phyloP scores from a whole-genome alignment of 1,140 invertebrate genomes.

The Heliconius melpomene region DNA sequence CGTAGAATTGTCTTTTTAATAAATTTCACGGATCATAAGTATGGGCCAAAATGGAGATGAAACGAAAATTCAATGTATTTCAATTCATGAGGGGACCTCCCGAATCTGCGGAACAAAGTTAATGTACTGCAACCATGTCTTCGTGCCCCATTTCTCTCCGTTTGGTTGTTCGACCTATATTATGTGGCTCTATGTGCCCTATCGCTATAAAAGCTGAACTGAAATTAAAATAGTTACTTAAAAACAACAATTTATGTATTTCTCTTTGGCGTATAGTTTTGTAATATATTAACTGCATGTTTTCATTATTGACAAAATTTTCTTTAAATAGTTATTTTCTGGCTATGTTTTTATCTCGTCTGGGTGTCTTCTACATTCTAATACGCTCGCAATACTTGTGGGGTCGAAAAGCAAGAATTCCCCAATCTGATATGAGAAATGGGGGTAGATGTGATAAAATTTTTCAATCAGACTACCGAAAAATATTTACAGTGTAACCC shows the following conservation, averaged over 20 bases:
- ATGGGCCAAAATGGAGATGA: constrained; percentile 74
- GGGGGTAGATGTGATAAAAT: constrained; percentile 74
- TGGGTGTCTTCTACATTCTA: not conserved
- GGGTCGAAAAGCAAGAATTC: not conserved
- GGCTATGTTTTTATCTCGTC: not conserved
- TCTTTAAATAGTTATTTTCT: not conserved
- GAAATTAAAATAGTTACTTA: not conserved
- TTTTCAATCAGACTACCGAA: constrained; percentile 78
- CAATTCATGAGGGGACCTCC: constrained; percentile 57
- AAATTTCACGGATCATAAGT: constrained; percentile 73
- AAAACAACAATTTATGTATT: not conserved
- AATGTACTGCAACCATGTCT: constrained; percentile 54
- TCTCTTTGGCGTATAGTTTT: not conserved
- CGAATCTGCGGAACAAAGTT: constrained; percentile 52
- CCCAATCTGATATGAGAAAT: constrained; percentile 40
- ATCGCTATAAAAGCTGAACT: not conserved
- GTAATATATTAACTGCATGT: not conserved
- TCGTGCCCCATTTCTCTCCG: constrained; percentile 42
- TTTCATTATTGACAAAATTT: not conserved
- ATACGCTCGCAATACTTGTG: not conserved
- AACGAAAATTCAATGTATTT: constrained; percentile 64
- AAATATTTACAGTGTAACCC: constrained; percentile 79
- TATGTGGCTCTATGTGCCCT: not conserved
- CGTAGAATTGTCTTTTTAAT: constrained; percentile 67
- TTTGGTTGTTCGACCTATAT: constrained; percentile 15